Evolutionary conservation across 2,113 vertebrate species (phyloP).

Genomic region (Hipposideros armiger): DNA sequence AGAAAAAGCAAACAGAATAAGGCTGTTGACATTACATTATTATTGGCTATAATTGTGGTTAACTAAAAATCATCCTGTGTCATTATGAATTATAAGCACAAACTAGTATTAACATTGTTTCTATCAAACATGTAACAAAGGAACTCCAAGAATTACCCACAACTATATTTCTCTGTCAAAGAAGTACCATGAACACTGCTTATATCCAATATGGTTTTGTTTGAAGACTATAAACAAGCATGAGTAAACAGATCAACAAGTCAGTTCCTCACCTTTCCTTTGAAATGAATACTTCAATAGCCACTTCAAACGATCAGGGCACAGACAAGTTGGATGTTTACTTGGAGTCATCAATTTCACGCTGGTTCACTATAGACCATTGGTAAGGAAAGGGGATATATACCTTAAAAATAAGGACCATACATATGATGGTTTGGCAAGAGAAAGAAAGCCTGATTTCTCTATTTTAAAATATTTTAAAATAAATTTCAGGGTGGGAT

Average conservation of each 20-base stretch:
- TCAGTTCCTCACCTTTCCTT: not conserved
- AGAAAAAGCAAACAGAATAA: constrained; percentile 22
- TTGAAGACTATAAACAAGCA: constrained; percentile 9
- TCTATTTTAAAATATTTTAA: not conserved
- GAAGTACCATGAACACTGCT: not conserved
- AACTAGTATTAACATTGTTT: not conserved
- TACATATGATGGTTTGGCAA: not conserved
- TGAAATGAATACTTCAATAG: constrained; percentile 24
- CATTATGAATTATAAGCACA: constrained; percentile 22
- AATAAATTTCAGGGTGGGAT: constrained; percentile 2
- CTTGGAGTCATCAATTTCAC: constrained; percentile 9
- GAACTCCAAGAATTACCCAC: constrained; percentile 32
- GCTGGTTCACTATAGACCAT: not conserved
- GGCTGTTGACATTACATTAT: not conserved
- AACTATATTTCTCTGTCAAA: constrained; percentile 40
- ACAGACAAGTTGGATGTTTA: not conserved
- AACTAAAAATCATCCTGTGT: constrained; percentile 43
- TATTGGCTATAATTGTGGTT: constrained; percentile 49
- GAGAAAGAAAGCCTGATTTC: not conserved
- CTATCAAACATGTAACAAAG: constrained; percentile 50
- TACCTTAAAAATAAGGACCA: not conserved
- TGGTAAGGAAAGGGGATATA: not conserved
- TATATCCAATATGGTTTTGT: not conserved
- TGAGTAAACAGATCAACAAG: not conserved
- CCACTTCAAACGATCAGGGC: not conserved